phyloP scores from a whole-genome alignment of 2,888 invertebrate genomes.

The Gastrophysa polygoni region DNA sequence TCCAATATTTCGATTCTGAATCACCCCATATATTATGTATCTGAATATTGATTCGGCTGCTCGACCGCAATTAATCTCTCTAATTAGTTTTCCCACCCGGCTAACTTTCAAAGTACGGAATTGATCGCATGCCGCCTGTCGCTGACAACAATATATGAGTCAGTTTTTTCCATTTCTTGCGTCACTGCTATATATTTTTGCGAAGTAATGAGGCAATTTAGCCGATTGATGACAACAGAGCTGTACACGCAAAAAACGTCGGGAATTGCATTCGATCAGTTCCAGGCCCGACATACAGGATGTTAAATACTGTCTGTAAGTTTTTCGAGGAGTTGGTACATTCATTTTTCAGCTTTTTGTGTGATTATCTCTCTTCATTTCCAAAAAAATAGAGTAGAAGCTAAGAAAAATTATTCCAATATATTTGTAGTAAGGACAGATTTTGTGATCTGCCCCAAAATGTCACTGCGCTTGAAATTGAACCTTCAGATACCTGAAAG shows the following conservation, averaged over 20 bases:
- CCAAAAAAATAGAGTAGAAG: too few species aligned
- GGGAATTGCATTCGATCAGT: not conserved
- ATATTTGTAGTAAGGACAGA: too few species aligned
- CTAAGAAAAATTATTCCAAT: too few species aligned
- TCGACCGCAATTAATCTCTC: slow-evolving; percentile 55
- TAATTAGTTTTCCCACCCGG: slow-evolving; percentile 57
- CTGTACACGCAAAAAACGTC: not conserved
- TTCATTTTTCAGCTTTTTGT: too few species aligned
- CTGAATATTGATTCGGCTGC: slow-evolving; percentile 51
- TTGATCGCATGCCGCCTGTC: slow-evolving; percentile 54
- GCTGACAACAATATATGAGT: slow-evolving; percentile 52
- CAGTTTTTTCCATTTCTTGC: slow-evolving; percentile 30
- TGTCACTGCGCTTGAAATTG: too few species aligned
- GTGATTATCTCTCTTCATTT: too few species aligned
- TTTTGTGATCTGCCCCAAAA: too few species aligned
- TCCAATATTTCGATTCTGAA: too few species aligned
- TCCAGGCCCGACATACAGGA: too few species aligned
- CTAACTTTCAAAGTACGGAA: slow-evolving; percentile 53
- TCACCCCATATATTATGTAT: slow-evolving; percentile 42
- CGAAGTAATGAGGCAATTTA: slow-evolving; percentile 25
- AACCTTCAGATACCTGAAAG: too few species aligned
- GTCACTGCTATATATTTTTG: slow-evolving; percentile 24
- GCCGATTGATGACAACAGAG: not conserved
- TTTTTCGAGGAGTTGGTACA: too few species aligned
- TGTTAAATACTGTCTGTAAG: too few species aligned